A percentile compares a stretch with the other conserved stretches of the same genome.
phyloP scores from a whole-genome alignment of 2,113 vertebrate species.

The Petroica traversi region DNA sequence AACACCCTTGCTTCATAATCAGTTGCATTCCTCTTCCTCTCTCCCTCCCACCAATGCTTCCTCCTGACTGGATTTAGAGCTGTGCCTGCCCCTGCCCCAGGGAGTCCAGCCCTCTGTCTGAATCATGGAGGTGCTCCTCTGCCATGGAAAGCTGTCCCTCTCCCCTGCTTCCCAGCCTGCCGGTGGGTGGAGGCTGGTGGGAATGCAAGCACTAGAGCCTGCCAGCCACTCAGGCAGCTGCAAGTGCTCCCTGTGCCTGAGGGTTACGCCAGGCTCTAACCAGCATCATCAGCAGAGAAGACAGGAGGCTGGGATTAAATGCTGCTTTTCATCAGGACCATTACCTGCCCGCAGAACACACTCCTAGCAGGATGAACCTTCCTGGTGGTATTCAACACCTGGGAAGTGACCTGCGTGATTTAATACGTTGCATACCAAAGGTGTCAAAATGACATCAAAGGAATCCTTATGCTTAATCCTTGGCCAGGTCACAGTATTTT shows the following conservation, averaged over 20 bases:
- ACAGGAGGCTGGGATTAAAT: not conserved
- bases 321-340: not conserved
- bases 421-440: slow-evolving; percentile 8
- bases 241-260: not conserved
- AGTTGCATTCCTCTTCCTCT: not conserved
- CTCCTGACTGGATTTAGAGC: slow-evolving; percentile 38
- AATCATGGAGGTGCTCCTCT: not conserved
- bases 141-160: not conserved
- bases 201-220: not conserved
- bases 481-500: slow-evolving; percentile 5
- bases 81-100: slow-evolving; percentile 9
- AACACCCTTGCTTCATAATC: not conserved
- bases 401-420: slow-evolving; percentile 23
- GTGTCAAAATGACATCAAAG: slow-evolving; percentile 14
- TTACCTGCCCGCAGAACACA: not conserved
- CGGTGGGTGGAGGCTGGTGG: not conserved
- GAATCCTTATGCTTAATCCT: not conserved
- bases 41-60: slow-evolving; percentile 42
- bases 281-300: not conserved
- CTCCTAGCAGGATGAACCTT: not conserved
- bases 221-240: not conserved
- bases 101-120: not conserved
- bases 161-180: not conserved
- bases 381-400: not conserved
- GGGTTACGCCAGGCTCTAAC: not conserved